Base-by-base conservation (phyloP, 2,888 invertebrate genomes). In the Subacronicta megacephala region DNA sequence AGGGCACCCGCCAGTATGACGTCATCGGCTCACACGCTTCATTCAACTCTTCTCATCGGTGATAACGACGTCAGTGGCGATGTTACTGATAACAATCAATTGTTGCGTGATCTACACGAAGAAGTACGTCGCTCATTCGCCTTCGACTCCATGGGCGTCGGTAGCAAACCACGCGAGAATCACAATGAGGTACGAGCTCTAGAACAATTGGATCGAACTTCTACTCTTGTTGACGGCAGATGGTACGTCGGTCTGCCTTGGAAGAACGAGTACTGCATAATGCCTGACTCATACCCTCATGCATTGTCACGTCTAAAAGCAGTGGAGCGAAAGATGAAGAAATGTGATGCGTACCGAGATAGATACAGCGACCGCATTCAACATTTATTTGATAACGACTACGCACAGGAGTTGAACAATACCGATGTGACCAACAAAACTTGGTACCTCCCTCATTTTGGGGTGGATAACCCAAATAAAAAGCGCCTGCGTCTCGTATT, bases 361-460 rank as follows among this genome's bases (percentile, higher is more conserved):
- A 40, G 41, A 16, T 80, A 74, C 29, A 33, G 4, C 7, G 69
- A 74, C 13, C 54, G 70, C 7, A 54, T 80, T 2, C 3, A 66
- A 1, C 73, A 76, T 40, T 58, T 76, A 29, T 49, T 78, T 1
- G 12, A 46, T 1, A 77, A 76, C n/a, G 53, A 60, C 18, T 77
- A 58, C 18, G 75, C 77, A 7, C 13, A n/a, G 37, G 47, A 66
- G 43, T 7, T 62, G 3, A 15, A 15, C 5, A 37, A 65, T n/a
- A 2, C 2, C 0, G 3, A 36, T 7, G 12, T 9, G 0, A 53
- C 59, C 3, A 10, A 7, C 7, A 57, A 37, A 13, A 69, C 55
- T 3, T 78, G 77, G 74, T 80, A 59, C n/a, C 26, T 64, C 12
- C 74, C 77, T 0, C 75, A 77, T 45, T 78, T 76, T 43, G 70